Evolutionary conservation across 2,113 vertebrate genomes (phyloP), one percentile per base, ranked within the genome.

Genomic region (Ictalurus furcatus): DNA sequence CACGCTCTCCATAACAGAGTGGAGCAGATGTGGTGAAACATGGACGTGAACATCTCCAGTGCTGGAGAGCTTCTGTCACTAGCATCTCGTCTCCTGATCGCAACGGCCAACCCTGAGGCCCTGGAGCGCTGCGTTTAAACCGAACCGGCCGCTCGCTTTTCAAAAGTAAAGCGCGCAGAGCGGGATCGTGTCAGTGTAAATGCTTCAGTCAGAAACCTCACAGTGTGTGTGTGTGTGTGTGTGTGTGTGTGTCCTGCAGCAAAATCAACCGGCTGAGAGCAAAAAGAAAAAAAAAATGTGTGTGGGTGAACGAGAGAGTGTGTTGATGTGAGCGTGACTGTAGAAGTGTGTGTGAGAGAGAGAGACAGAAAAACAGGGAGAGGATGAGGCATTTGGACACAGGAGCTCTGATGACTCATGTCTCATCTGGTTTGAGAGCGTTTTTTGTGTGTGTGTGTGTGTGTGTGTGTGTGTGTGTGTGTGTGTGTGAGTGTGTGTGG

Each of bases 391-490:
- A 89, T 88, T 86, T 88, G 82, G 80, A 91, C 81, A 65, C 85
- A 88, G 87, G 74, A 88, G 74, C 71, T 88, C 71, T 86, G 90
- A 91, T 92, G 93, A 92, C 87, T 93, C 93, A 92, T 73, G 67
- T 87, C 92, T 93, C 90, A 91, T 91, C 90, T 85, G 90, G 71
- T 88, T 87, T 52, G 73, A 89, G 76, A 83, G 88, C 52, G 58
- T 44, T 21, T 23, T 85, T 73, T 85, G 82, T 83, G 81, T 73
- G 88, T 79, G 87, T 80, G 91, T 71, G 89, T 76, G 88, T 67
- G 84, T 84, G 11, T 73, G 89, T 61, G 71, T n/a, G 85, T 52
- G 73, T 85, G 80, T 65, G 76, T 59, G 59, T 73, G 30, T 19
- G 65, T 59, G 54, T 59, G 85, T 87, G 81, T 88, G 76, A 37